Conservation (phyloP, 2,888 invertebrate species). For the Deilephila elpenor region DNA sequence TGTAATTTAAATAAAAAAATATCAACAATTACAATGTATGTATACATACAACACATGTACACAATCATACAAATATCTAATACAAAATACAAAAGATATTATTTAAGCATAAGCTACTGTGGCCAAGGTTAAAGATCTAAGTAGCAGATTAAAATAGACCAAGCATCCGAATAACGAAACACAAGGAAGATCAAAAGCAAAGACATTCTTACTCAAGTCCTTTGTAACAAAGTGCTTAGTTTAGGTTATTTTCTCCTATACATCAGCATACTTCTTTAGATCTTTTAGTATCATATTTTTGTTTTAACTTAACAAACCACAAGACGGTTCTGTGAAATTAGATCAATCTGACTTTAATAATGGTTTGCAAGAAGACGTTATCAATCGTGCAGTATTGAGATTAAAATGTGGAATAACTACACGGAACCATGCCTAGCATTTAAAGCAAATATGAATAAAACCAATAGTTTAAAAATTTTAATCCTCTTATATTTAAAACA, state of each 20-base stretch:
- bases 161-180: conserved; percentile 14
- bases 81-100: not conserved
- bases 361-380: too few relatives aligned
- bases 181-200: conserved; percentile 13
- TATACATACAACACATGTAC: too few relatives aligned
- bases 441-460: too few relatives aligned
- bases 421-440: too few relatives aligned
- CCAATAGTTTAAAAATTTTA: too few relatives aligned
- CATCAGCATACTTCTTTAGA: not conserved
- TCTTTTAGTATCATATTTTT: not conserved
- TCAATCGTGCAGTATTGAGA: too few relatives aligned
- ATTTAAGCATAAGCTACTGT: not conserved
- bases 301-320: not conserved
- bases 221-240: not conserved
- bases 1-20: too few relatives aligned
- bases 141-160: conserved; percentile 5
- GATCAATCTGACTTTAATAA: not conserved
- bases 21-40: too few relatives aligned
- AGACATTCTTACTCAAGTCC: not conserved
- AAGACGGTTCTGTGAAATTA: not conserved
- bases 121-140: conserved; percentile 16
- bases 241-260: conserved; percentile 15
- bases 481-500: not conserved
- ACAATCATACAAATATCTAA: too few relatives aligned
- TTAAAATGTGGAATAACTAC: too few relatives aligned